These are phyloP conservation scores for Temnothorax nylanderi DNA, from an alignment of 1,140 invertebrate species.

Conservation along the genomic window DNA sequence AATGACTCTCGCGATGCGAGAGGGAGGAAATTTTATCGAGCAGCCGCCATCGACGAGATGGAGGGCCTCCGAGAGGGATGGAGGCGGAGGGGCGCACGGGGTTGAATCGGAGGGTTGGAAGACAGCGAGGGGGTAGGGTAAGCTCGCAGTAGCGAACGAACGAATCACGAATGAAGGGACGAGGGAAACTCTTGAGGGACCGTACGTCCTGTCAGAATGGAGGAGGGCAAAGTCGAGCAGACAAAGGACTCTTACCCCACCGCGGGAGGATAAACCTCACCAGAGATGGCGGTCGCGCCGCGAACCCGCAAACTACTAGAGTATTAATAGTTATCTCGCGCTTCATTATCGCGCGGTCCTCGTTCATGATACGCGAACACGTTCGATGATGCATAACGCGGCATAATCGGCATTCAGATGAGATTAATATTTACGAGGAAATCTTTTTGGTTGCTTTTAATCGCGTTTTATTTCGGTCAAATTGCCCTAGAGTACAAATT, in stretches of 20 bases:
- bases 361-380: slow-evolving; percentile 48
- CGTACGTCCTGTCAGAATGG: slow-evolving; percentile 36
- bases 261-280: slow-evolving; percentile 64
- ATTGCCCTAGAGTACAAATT: neutral
- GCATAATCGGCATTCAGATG: neutral
- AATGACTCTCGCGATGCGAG: slow-evolving; percentile 49
- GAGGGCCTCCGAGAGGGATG: slow-evolving; percentile 54
- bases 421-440: neutral
- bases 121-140: slow-evolving; percentile 38
- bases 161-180: slow-evolving; percentile 35
- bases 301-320: slow-evolving; percentile 75
- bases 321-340: slow-evolving; percentile 75
- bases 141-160: slow-evolving; percentile 27
- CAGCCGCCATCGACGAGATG: slow-evolving; percentile 53
- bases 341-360: slow-evolving; percentile 70
- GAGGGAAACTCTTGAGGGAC: slow-evolving; percentile 39
- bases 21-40: slow-evolving; percentile 68
- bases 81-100: slow-evolving; percentile 7
- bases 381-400: neutral
- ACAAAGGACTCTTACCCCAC: slow-evolving; percentile 66
- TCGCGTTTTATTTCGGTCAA: neutral
- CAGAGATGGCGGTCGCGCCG: slow-evolving; percentile 73
- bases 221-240: slow-evolving; percentile 60
- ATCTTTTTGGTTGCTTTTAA: neutral
- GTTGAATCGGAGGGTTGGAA: slow-evolving; percentile 40